These are phyloP conservation scores for Borostomias antarcticus DNA, from an alignment of 2,797 vertebrate species.

Conservation along the genomic window DNA sequence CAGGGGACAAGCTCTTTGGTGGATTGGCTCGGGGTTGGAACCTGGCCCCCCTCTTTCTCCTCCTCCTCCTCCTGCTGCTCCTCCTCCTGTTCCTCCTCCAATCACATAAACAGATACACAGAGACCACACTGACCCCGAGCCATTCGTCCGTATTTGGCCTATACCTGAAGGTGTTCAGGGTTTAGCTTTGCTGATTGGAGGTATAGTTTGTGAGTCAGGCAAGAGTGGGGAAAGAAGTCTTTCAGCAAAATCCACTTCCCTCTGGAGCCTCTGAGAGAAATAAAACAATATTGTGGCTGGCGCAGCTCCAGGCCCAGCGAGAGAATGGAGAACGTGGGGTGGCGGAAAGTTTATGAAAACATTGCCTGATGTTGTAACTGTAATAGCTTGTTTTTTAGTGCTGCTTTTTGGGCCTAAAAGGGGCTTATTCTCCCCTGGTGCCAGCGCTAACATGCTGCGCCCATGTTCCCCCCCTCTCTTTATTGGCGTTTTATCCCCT, in stretches of 20 bases:
- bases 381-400: slow-evolving; percentile 43
- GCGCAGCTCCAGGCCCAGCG: slow-evolving; percentile 13
- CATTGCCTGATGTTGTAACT: slow-evolving; percentile 51
- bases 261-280: slow-evolving; percentile 15
- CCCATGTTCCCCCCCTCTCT: slow-evolving; percentile 16
- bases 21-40: slow-evolving; percentile 9
- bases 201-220: not conserved
- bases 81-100: not conserved
- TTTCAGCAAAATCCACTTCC: slow-evolving; percentile 9
- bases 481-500: slow-evolving; percentile 45
- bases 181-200: not conserved
- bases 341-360: slow-evolving; percentile 66
- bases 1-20: not conserved
- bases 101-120: not conserved
- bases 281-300: slow-evolving; percentile 43
- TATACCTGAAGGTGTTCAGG: not conserved
- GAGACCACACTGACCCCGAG: not conserved
- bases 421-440: slow-evolving; percentile 10
- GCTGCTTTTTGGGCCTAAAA: slow-evolving; percentile 18
- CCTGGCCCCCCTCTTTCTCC: not conserved
- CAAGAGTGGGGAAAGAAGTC: not conserved
- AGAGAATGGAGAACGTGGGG: slow-evolving; percentile 23
- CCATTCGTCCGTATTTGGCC: not conserved
- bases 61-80: too few relatives aligned
- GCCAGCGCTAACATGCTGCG: slow-evolving; percentile 44